Evolutionary conservation across 2,113 vertebrate species (phyloP).

Genomic region (Cephalopterus ornatus): DNA sequence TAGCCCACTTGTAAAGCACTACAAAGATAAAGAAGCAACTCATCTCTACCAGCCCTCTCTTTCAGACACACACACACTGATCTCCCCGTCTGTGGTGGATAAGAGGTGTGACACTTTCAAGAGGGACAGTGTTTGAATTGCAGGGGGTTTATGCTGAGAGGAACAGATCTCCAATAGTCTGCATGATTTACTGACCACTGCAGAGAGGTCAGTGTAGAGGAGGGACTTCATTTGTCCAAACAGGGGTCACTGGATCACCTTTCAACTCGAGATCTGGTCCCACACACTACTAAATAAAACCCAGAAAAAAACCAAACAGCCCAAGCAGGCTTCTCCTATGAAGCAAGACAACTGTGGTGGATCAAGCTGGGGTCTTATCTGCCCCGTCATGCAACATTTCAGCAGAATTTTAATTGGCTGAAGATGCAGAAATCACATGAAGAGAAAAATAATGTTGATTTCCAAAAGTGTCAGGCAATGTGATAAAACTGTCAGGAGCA

Average conservation of each 20-base stretch:
- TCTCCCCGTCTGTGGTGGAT: neutral
- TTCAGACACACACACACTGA: neutral
- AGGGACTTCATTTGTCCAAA: neutral
- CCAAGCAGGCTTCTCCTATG: neutral
- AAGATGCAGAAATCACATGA: neutral
- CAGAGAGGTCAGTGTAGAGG: neutral
- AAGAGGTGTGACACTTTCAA: neutral
- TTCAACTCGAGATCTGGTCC: neutral
- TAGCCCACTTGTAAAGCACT: neutral
- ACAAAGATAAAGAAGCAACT: neutral
- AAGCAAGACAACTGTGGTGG: neutral
- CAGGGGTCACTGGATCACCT: neutral
- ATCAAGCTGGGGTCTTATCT: neutral
- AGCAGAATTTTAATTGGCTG: neutral
- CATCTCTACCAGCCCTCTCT: neutral
- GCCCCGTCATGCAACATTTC: neutral
- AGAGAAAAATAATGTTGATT: neutral
- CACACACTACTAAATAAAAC: neutral
- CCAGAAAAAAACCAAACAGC: neutral
- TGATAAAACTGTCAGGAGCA: neutral
- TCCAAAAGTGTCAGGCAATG: neutral
- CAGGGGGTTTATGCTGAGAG: neutral
- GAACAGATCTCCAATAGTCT: neutral
- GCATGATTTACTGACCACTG: neutral
- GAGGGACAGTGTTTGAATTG: neutral